Evolutionary conservation across 2,113 vertebrate genomes (phyloP), one percentile per base, ranked within the genome.

Genomic region (Garra rufa): DNA sequence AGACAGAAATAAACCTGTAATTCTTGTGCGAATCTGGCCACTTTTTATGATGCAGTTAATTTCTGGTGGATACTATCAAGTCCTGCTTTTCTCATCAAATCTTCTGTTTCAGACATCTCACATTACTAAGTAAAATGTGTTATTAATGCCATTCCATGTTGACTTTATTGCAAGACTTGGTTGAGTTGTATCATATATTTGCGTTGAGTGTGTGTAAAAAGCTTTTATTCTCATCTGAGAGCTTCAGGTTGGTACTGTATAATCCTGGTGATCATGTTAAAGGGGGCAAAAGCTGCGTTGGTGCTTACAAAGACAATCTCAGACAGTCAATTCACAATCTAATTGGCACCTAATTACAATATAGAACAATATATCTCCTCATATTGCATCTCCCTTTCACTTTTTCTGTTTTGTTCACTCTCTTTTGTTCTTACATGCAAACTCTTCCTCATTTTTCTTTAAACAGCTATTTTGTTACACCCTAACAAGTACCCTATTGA

Each of bases 211-310:
- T 76, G 17, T 65, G 26, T 50, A 88, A 89, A 79, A 83, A 48
- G 48, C 57, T 43, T 76, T 85, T 88, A 88, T 88, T 89, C 70
- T 50, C 26, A 76, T 50, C 17, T 80, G 67, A 34, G 63, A 43
- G 44, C 21, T 82, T 69, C 26, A 61, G 61, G 24, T 80, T 75
- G 34, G 76, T 67, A 75, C 82, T 67, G 44, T 86, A 89, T 91
- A 92, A 87, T 87, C 86, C 85, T 85, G 41, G 30, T 38, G 77
- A 11, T 73, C 41, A 73, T 71, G 89, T 78, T 15, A 3, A 59
- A 50, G 52, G 70, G 70, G 76, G 73, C 83, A 14, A 76, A 61
- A 21, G 63, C 41, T 38, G 44, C 34, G 61, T 73, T 24, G 21
- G 6, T 61, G 70, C 30, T 65, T 80, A 81, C 73, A 83, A 88